Conservation (phyloP, 35 echinoderm and acorn worm genomes). For the Strongylocentrotus purpuratus region DNA sequence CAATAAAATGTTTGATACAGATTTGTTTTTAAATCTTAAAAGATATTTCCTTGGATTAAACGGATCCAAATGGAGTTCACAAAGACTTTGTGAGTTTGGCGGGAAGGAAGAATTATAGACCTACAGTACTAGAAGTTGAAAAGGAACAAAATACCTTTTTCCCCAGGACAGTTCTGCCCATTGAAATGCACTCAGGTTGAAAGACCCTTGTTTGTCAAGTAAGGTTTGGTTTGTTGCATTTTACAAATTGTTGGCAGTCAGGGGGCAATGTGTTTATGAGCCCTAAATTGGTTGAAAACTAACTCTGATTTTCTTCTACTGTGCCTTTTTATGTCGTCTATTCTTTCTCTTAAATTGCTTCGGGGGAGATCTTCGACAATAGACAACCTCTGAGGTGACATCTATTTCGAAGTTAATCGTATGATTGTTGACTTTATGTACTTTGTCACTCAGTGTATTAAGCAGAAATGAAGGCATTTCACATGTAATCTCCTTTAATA, state of each 20-base stretch:
- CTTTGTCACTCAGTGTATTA: background rate
- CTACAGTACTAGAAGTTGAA: background rate
- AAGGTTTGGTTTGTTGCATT: background rate
- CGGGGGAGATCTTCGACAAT: background rate
- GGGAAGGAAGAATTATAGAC: background rate
- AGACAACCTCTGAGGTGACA: background rate
- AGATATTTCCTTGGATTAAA: background rate
- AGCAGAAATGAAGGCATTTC: background rate
- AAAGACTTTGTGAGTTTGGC: background rate
- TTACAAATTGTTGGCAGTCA: conserved; percentile 3
- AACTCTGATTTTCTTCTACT: background rate
- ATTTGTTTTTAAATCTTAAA: background rate
- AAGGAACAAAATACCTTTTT: background rate
- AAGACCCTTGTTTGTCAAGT: background rate
- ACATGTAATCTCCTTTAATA: background rate
- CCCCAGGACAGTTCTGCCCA: background rate
- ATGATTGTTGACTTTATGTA: background rate
- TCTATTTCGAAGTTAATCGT: background rate
- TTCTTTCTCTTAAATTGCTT: background rate
- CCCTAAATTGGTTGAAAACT: background rate
- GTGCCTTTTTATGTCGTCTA: background rate
- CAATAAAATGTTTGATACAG: background rate
- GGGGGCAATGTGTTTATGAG: conserved; percentile 1
- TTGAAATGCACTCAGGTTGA: background rate
- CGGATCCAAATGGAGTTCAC: background rate